Conservation (phyloP, 2,797 vertebrate species). For the Myotis findleyi region DNA sequence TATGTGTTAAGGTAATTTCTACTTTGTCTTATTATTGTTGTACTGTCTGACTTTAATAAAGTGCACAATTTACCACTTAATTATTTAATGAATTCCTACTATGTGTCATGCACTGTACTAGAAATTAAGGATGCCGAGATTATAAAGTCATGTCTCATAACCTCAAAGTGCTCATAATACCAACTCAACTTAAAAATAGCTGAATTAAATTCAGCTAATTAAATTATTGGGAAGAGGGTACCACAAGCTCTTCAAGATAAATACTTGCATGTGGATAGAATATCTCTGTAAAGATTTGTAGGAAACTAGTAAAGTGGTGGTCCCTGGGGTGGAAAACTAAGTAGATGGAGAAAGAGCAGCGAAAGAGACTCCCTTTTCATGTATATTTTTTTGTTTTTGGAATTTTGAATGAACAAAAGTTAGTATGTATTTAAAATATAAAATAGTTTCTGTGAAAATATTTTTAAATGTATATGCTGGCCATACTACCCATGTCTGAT, state of each 20-base stretch:
- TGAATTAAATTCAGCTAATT: no score
- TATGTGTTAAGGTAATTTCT: background rate
- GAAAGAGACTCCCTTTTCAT: background rate
- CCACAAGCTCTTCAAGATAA: background rate
- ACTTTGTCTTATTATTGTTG: background rate
- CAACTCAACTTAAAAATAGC: background rate
- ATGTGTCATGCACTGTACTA: background rate
- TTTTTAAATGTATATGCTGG: background rate
- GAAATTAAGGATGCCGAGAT: background rate
- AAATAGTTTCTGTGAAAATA: background rate
- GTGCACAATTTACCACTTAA: background rate
- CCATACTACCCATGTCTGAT: background rate
- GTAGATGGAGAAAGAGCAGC: background rate
- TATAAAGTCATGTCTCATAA: background rate
- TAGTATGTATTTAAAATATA: background rate
- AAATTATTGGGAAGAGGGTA: background rate
- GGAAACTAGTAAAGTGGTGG: background rate
- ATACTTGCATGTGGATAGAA: background rate
- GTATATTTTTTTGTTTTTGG: background rate
- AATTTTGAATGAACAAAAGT: background rate
- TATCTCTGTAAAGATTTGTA: background rate
- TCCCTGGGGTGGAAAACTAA: background rate
- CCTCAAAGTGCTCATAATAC: background rate
- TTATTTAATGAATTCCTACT: background rate
- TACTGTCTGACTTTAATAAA: slow-evolving; percentile 2